These are phyloP conservation scores for Gobio occitaniae DNA, from an alignment of 2,797 vertebrate genomes.

Conservation along the genomic window DNA sequence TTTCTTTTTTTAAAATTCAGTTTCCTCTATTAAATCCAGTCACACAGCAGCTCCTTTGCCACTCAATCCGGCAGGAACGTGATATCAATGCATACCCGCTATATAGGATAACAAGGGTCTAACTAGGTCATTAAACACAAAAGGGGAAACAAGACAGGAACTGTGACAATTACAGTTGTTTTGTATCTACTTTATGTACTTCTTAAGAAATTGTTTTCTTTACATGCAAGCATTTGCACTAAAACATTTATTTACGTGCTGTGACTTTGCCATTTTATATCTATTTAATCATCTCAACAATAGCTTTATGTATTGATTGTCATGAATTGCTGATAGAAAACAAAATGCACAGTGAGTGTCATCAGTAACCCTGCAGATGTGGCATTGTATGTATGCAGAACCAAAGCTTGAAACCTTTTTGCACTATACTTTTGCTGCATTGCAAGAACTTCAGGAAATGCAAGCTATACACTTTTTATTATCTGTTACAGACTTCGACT, in stretches of 20 bases:
- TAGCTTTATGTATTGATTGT: not conserved
- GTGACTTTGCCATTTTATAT: not conserved
- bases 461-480: slow-evolving; percentile 16
- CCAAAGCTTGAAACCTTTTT: slow-evolving; percentile 5
- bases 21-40: too few relatives aligned
- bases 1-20: too few relatives aligned
- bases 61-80: too few relatives aligned
- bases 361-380: not conserved
- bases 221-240: not conserved
- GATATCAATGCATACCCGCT: too few relatives aligned
- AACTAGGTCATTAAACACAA: not conserved
- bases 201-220: not conserved
- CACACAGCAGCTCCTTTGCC: too few relatives aligned
- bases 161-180: not conserved
- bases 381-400: not conserved
- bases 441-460: slow-evolving; percentile 26
- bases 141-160: not conserved
- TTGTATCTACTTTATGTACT: not conserved
- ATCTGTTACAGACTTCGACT: slow-evolving; percentile 5
- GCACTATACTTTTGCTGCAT: not conserved
- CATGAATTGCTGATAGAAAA: not conserved
- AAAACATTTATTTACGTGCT: not conserved
- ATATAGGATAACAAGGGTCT: too few relatives aligned
- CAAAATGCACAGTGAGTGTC: not conserved
- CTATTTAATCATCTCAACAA: not conserved